phyloP scores from a whole-genome alignment of 2,797 vertebrate genomes.

The Neostethus bicornis region DNA sequence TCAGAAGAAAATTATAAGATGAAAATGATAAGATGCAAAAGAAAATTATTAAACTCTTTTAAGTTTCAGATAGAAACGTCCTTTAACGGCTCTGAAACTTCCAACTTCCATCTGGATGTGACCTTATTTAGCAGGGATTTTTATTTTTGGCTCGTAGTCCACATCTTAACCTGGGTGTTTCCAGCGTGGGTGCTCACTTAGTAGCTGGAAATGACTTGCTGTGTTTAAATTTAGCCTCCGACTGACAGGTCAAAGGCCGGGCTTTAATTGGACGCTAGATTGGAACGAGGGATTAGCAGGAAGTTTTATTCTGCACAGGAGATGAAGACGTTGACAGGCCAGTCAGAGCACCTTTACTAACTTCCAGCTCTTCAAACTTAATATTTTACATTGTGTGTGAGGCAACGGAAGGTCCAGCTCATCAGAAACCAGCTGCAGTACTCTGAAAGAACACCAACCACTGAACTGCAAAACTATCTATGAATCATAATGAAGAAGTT shows the following conservation, averaged over 20 bases:
- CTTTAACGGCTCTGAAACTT: too few species aligned
- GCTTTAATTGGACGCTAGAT: constrained; percentile 50
- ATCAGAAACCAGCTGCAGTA: constrained; percentile 24
- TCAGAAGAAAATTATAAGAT: too few species aligned
- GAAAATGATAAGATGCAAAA: too few species aligned
- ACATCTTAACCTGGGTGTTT: constrained; percentile 25
- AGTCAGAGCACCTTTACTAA: constrained; percentile 42
- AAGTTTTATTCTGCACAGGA: constrained; percentile 54
- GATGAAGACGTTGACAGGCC: constrained; percentile 58
- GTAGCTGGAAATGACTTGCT: constrained; percentile 16
- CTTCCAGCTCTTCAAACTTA: constrained; percentile 43
- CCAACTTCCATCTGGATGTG: constrained; percentile 3
- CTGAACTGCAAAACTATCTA: too few species aligned
- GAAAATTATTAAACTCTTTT: too few species aligned
- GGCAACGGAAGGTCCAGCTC: constrained; percentile 10
- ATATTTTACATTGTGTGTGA: constrained; percentile 22
- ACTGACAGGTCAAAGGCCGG: constrained; percentile 22
- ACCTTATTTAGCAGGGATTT: background rate
- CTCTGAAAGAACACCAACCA: too few species aligned
- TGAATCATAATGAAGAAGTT: too few species aligned
- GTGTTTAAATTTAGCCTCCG: constrained; percentile 31
- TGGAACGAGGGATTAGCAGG: constrained; percentile 54
- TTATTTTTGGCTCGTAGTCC: constrained; percentile 25
- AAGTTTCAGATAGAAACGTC: too few species aligned
- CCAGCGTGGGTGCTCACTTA: constrained; percentile 33